Percentiles rank a stretch among this genome's conserved stretches.
Evolutionary conservation across 2,797 vertebrate species (phyloP).

Genomic region (Spondyliosoma cantharus): DNA sequence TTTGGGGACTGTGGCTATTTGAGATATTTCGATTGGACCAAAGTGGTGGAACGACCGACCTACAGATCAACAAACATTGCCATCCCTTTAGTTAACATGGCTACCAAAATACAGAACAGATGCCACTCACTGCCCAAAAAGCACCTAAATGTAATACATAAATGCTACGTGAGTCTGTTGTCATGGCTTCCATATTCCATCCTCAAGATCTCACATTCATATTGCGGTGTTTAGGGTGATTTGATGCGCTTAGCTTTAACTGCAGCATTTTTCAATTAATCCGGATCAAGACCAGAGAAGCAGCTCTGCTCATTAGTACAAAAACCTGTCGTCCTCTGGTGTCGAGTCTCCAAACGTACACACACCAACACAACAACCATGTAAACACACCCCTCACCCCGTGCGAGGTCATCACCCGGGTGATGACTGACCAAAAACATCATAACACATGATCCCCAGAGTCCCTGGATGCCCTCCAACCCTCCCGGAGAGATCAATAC

Average conservation of each 20-base stretch:
- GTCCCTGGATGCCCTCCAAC: slow-evolving; percentile 44
- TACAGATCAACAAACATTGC: neutral
- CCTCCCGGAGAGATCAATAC: slow-evolving; percentile 64
- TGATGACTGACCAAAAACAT: slow-evolving; percentile 70
- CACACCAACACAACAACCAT: slow-evolving; percentile 1
- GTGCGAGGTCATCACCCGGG: slow-evolving; percentile 31
- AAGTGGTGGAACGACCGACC: neutral
- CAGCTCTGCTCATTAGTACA: slow-evolving; percentile 7
- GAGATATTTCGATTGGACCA: too few relatives aligned
- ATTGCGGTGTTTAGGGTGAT: neutral
- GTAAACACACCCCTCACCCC: slow-evolving; percentile 21
- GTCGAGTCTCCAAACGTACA: slow-evolving; percentile 4
- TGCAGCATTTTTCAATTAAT: slow-evolving; percentile 16
- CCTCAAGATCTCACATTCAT: neutral
- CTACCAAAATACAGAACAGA: neutral
- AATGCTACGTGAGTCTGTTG: neutral
- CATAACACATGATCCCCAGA: slow-evolving; percentile 39
- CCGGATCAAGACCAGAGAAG: neutral
- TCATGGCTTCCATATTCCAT: neutral
- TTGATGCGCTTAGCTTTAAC: neutral
- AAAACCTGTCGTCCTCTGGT: slow-evolving; percentile 26
- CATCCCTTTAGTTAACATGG: too few relatives aligned
- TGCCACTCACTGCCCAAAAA: neutral
- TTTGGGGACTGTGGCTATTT: too few relatives aligned
- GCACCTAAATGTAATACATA: neutral